phyloP scores from a whole-genome alignment of 1,140 invertebrate genomes.

The Diorhabda elongata region DNA sequence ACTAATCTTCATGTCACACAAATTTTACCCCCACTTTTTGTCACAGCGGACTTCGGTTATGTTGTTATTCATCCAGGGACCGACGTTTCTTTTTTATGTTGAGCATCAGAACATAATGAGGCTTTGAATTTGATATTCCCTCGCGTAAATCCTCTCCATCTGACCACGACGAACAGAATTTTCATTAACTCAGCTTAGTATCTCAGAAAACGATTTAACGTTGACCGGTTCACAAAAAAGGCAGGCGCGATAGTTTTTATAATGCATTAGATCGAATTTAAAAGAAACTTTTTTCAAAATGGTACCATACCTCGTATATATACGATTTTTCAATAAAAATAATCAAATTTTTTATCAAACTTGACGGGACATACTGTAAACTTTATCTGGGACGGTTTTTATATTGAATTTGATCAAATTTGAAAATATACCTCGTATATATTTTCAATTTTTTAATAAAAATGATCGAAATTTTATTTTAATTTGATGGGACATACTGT shows the following conservation, averaged over 20 bases:
- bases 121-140: conserved; percentile 27
- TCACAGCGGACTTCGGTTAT: neutral
- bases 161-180: conserved; percentile 16
- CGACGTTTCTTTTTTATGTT: conserved; percentile 19
- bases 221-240: conserved; percentile 12
- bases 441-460: too few species aligned
- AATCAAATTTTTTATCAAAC: too few species aligned
- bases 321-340: too few species aligned
- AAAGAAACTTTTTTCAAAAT: too few species aligned
- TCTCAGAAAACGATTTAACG: conserved; percentile 9
- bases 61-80: conserved; percentile 9
- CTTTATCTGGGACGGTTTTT: too few species aligned
- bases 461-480: too few species aligned
- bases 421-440: too few species aligned
- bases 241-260: neutral
- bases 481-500: too few species aligned
- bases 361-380: too few species aligned
- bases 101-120: conserved; percentile 27
- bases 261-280: neutral
- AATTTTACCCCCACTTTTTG: neutral
- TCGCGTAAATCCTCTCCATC: conserved; percentile 24
- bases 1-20: too few species aligned
- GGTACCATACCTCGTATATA: too few species aligned
- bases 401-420: too few species aligned
- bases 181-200: conserved; percentile 23